A percentile compares a stretch with the other conserved stretches of the same genome.
phyloP scores from a whole-genome alignment of 2,888 invertebrate genomes.

The Chrysomela aeneicollis region DNA sequence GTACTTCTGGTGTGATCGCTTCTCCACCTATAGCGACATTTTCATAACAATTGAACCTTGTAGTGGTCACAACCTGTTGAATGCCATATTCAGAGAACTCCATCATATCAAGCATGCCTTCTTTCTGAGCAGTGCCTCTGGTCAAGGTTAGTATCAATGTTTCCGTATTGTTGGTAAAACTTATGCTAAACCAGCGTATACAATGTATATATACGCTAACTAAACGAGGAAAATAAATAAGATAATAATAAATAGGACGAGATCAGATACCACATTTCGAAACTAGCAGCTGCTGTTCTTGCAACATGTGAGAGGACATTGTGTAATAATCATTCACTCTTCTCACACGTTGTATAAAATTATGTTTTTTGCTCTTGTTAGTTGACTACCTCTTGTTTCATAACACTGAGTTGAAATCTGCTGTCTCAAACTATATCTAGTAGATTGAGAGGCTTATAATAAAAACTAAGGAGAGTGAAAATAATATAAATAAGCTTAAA shows the following conservation, averaged over 20 bases:
- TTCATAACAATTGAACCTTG: conserved; percentile 10
- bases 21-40: no score
- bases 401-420: no score
- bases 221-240: conserved; percentile 16
- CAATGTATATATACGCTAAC: conserved; percentile 17
- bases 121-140: conserved; percentile 52
- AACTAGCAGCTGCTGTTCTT: neutral
- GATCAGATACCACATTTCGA: neutral
- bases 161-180: conserved; percentile 30
- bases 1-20: no score
- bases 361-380: no score
- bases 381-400: no score
- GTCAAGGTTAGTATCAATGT: conserved; percentile 28
- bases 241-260: conserved; percentile 18
- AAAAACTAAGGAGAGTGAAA: conserved; percentile 33
- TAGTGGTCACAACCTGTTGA: conserved; percentile 16
- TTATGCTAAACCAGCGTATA: conserved; percentile 19
- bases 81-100: conserved; percentile 44
- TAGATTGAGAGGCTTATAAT: no score
- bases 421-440: no score
- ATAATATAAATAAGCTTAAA: conserved; percentile 42
- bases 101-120: conserved; percentile 56
- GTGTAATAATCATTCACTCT: no score
- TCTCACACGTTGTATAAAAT: no score
- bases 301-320: no score